Conservation (phyloP, 1,140 invertebrate genomes). For the Nephila pilipes region DNA sequence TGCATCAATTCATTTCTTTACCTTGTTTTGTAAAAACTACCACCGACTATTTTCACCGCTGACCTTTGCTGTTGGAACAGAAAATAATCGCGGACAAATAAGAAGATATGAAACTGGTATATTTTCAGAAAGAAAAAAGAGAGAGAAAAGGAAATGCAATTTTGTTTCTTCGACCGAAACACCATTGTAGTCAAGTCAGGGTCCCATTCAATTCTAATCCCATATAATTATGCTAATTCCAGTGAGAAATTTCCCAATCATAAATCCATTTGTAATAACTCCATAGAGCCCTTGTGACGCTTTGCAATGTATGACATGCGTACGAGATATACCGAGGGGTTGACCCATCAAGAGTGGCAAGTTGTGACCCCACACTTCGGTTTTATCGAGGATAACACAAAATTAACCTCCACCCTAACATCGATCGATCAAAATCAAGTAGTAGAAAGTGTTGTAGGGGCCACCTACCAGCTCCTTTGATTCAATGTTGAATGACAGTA, state of each 20-base stretch:
- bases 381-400: conserved; percentile 58
- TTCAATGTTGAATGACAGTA: conserved; percentile 52
- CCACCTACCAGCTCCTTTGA: conserved; percentile 29
- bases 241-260: conserved; percentile 43
- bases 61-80: not conserved
- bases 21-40: not conserved
- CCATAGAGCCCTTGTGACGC: not conserved
- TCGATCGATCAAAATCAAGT: conserved; percentile 68
- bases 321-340: not conserved
- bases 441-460: conserved; percentile 52
- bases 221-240: conserved; percentile 67
- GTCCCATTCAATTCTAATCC: conserved; percentile 45
- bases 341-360: conserved; percentile 46
- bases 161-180: not conserved
- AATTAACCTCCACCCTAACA: conserved; percentile 65
- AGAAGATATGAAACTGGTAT: conserved; percentile 1
- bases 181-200: not conserved
- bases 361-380: conserved; percentile 44
- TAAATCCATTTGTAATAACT: conserved; percentile 66
- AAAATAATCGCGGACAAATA: not conserved
- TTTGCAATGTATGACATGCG: conserved; percentile 9
- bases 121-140: too few relatives aligned
- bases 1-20: not conserved
- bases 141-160: not conserved
- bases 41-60: not conserved